Evolutionary conservation across 2,113 vertebrate genomes (phyloP), one percentile per base, ranked within the genome.

Genomic region (Origma solitaria): DNA sequence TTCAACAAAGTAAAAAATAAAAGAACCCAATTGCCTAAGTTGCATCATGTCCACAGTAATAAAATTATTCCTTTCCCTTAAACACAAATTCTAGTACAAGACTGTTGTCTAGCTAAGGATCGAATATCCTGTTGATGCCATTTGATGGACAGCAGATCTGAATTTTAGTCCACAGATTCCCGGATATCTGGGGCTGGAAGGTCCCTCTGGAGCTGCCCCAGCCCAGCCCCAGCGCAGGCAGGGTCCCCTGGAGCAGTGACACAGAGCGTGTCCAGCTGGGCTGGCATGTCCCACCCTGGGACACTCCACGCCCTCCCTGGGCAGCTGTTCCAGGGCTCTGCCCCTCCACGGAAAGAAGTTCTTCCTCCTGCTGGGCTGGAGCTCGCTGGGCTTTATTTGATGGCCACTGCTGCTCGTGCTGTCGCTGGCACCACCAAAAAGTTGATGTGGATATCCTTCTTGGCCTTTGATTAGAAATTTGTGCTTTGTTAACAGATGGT

Each of bases 161-260:
- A 81, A 42, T 79, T 73, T 37, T 33, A 33, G 14, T 18, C 21
- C 17, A 51, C 14, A 19, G 27, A 68, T 22, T 1, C 1, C 31
- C 37, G 37, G 2, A 8, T 10, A 22, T 3, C 0, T 60, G 22
- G 18, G 37, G 14, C 0, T 50, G 35, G 21, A 11, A 57, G 21
- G 35, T 0, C 0, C 3, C 13, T 21, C 30, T 57, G 51, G 15
- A 49, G 40, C 2, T 23, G 7, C 1, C 3, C 10, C 15, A 22
- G 30, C 0, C 18, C 69, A 33, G 1, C 0, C 2, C 49, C 37
- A 31, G 68, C 14, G 18, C 82, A 47, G 68, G 33, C 49, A 73
- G 58, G 68, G 11, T 38, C 68, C 33, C 68, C 58, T 44, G 38
- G 18, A 25, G 22, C 57, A 54, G 49, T 2, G 57, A 6, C 68